A percentile compares a stretch with the other conserved stretches of the same genome.
Evolutionary conservation across 2,113 vertebrate genomes (phyloP).

Genomic region (Psettodes erumei): DNA sequence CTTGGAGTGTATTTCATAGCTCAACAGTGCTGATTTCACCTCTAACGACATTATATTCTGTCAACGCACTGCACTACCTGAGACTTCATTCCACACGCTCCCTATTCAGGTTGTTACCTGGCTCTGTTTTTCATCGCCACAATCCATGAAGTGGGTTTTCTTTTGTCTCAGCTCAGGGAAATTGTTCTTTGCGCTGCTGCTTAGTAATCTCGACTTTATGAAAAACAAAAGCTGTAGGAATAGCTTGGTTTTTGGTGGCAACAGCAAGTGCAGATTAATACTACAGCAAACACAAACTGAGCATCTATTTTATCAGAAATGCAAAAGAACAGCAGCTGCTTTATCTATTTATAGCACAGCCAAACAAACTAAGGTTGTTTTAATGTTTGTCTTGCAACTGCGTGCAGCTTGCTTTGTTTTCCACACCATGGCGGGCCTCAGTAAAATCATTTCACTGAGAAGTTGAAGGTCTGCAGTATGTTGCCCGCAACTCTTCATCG

Average conservation of each 20-base stretch:
- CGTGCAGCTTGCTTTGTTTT: neutral
- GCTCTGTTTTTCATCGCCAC: constrained; percentile 10
- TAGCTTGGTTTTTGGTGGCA: neutral
- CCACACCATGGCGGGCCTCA: neutral
- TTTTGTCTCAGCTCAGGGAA: constrained; percentile 33
- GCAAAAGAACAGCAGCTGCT: neutral
- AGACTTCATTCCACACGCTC: constrained; percentile 20
- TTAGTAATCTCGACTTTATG: neutral
- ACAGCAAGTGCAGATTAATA: neutral
- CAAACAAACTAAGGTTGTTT: neutral
- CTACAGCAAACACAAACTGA: neutral
- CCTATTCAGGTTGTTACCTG: neutral
- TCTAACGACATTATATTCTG: neutral
- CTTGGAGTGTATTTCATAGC: constrained; percentile 15
- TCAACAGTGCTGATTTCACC: constrained; percentile 19
- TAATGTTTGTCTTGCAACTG: neutral
- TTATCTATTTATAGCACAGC: neutral
- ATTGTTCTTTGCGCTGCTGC: neutral
- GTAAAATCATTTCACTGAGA: neutral
- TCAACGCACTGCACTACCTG: constrained; percentile 8
- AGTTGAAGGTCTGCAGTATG: neutral
- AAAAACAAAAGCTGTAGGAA: neutral
- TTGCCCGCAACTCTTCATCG: neutral
- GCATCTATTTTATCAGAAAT: neutral
- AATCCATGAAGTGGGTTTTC: constrained; percentile 56